These are phyloP conservation scores for Margaritifera margaritifera DNA, from an alignment of 2,888 invertebrate species.

Conservation along the genomic window DNA sequence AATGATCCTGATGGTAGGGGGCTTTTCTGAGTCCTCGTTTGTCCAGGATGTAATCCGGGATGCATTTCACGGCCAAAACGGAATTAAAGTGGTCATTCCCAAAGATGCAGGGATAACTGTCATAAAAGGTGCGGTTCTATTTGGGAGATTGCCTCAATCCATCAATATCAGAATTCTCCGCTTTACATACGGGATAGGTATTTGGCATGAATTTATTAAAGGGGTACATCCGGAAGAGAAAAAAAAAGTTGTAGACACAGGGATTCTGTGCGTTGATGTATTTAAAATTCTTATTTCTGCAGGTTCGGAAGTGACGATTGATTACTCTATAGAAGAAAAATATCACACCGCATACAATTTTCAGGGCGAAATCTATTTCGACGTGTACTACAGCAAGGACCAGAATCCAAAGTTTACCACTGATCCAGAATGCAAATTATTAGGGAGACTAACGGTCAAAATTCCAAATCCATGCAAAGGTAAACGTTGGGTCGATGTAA, in stretches of 20 bases:
- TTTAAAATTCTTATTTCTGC: too few species aligned
- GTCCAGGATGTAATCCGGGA: conserved; percentile 12
- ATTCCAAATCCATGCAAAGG: too few species aligned
- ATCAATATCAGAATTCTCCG: conserved; percentile 6
- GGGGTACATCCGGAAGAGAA: conserved; percentile 7
- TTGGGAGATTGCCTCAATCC: conserved; percentile 13
- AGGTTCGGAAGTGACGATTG: too few species aligned
- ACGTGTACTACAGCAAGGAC: too few species aligned
- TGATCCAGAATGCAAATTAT: too few species aligned
- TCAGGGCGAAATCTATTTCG: too few species aligned
- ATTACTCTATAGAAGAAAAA: too few species aligned
- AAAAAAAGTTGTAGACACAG: conserved; percentile 6
- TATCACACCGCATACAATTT: too few species aligned
- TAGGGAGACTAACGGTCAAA: too few species aligned
- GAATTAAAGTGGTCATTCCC: conserved; percentile 15
- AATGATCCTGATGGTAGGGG: conserved; percentile 23
- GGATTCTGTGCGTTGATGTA: conserved; percentile 14
- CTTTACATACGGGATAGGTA: conserved; percentile 25
- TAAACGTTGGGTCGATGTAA: too few species aligned
- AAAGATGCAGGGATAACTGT: conserved; percentile 19
- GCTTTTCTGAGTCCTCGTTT: conserved; percentile 22
- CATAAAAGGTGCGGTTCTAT: conserved; percentile 20
- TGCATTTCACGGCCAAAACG: conserved; percentile 2
- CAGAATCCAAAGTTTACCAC: too few species aligned
- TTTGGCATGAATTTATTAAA: conserved; percentile 16